These are phyloP conservation scores for Netelia inedita DNA, from an alignment of 2,888 invertebrate genomes.

Conservation along the genomic window DNA sequence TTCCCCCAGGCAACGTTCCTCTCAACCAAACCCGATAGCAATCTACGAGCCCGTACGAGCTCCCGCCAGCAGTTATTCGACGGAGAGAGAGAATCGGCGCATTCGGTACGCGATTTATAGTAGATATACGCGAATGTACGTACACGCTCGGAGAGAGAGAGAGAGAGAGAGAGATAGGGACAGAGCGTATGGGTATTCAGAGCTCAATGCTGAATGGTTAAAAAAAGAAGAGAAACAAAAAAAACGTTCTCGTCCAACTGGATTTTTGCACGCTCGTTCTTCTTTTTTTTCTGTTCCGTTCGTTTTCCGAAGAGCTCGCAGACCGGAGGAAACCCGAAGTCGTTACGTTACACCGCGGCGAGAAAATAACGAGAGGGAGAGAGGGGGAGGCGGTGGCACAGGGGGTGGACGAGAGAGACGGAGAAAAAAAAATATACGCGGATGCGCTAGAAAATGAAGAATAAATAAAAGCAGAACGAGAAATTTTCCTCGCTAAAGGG, in stretches of 20 bases:
- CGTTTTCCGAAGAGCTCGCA: constrained; percentile 34
- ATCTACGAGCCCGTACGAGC: constrained; percentile 36
- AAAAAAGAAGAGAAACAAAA: constrained; percentile 38
- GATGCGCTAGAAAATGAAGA: constrained; percentile 37
- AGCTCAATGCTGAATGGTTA: constrained; percentile 52
- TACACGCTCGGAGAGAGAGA: neutral
- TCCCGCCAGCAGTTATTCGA: constrained; percentile 49
- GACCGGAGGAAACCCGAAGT: constrained; percentile 45
- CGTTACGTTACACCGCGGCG: constrained; percentile 40
- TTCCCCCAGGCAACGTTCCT: no score
- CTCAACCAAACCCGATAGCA: constrained; percentile 62
- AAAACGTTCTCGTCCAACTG: constrained; percentile 29
- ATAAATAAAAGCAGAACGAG: constrained; percentile 48
- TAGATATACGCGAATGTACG: constrained; percentile 24
- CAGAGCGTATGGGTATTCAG: constrained; percentile 26
- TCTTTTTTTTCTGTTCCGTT: constrained; percentile 35
- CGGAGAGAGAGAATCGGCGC: constrained; percentile 38
- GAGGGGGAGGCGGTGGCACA: neutral
- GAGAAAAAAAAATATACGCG: constrained; percentile 6
- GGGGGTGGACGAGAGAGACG: neutral
- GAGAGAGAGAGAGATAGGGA: neutral
- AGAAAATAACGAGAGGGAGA: constrained; percentile 42
- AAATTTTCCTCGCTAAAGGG: constrained; percentile 52
- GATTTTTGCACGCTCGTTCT: constrained; percentile 11
- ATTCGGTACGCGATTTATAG: constrained; percentile 51